A percentile compares a stretch with the other conserved stretches of the same genome.
phyloP scores from a whole-genome alignment of 1,140 invertebrate species.

The Nomia melanderi region DNA sequence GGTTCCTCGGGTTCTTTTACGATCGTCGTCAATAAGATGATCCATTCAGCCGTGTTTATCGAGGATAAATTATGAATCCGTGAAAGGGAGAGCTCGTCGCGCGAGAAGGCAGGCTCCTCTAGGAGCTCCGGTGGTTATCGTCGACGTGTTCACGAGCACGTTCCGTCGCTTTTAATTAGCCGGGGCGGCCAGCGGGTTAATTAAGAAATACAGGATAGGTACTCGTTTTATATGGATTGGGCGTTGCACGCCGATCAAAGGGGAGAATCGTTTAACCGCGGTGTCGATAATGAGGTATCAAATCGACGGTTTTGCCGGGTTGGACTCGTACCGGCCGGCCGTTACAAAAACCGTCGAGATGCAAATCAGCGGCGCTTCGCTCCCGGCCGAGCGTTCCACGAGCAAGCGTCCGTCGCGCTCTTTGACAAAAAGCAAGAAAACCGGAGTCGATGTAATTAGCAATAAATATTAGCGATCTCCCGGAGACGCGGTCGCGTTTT shows the following conservation, averaged over 20 bases:
- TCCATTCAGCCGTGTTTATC: not conserved
- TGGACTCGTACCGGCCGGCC: not conserved
- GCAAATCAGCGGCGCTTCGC: not conserved
- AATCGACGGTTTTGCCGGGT: slow-evolving; percentile 1
- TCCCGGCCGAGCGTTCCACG: not conserved
- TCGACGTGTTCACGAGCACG: not conserved
- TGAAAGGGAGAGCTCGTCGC: not conserved
- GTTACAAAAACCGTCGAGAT: not conserved
- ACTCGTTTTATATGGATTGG: not conserved
- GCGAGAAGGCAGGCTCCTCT: not conserved
- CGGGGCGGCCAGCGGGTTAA: not conserved
- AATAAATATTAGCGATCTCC: slow-evolving; percentile 33
- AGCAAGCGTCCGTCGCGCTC: not conserved
- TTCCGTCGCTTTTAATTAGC: slow-evolving; percentile 8
- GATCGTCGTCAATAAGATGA: too few relatives aligned
- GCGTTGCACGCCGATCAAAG: slow-evolving; percentile 5
- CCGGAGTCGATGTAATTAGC: slow-evolving; percentile 1
- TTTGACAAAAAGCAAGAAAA: not conserved
- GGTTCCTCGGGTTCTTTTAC: too few relatives aligned
- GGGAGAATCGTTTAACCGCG: not conserved
- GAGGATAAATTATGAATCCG: not conserved
- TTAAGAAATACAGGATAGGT: slow-evolving; percentile 14
- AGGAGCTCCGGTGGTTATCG: not conserved
- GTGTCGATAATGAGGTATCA: slow-evolving; percentile 20
- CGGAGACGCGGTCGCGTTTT: not conserved